These are phyloP conservation scores for Anhinga anhinga DNA, from an alignment of 2,113 vertebrate species.

Conservation along the genomic window DNA sequence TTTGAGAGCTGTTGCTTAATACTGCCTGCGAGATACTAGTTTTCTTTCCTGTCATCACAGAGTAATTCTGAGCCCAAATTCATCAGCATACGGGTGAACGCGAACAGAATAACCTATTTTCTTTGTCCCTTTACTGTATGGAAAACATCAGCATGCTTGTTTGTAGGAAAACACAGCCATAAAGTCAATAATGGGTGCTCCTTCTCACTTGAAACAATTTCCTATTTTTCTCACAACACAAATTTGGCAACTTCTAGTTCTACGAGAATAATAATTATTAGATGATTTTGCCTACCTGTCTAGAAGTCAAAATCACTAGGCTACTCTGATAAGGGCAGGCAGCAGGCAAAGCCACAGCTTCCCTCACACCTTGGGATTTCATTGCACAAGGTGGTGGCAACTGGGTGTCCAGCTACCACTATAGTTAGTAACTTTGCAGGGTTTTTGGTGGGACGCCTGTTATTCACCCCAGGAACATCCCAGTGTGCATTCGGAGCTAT, in stretches of 20 bases:
- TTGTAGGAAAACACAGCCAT: neutral
- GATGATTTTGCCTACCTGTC: neutral
- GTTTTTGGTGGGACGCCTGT: neutral
- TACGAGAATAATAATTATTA: neutral
- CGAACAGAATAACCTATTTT: fast-evolving
- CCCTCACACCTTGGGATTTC: neutral
- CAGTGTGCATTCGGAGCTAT: neutral
- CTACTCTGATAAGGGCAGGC: neutral
- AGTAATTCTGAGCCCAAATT: neutral
- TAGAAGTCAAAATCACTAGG: neutral
- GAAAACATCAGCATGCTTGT: neutral
- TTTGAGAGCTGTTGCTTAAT: neutral
- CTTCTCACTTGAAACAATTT: neutral
- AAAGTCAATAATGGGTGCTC: neutral
- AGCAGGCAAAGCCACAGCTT: neutral
- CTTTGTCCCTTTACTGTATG: neutral
- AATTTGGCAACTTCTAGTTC: neutral
- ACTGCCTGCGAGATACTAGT: neutral
- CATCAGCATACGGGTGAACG: neutral
- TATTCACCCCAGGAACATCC: neutral
- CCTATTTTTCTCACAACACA: neutral
- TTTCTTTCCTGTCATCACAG: neutral
- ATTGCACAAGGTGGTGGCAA: too few species aligned
- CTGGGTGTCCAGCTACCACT: too few species aligned
- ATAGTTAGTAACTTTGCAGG: neutral